phyloP scores from a whole-genome alignment of 1,140 invertebrate species.

The Drosophila equinoxialis region DNA sequence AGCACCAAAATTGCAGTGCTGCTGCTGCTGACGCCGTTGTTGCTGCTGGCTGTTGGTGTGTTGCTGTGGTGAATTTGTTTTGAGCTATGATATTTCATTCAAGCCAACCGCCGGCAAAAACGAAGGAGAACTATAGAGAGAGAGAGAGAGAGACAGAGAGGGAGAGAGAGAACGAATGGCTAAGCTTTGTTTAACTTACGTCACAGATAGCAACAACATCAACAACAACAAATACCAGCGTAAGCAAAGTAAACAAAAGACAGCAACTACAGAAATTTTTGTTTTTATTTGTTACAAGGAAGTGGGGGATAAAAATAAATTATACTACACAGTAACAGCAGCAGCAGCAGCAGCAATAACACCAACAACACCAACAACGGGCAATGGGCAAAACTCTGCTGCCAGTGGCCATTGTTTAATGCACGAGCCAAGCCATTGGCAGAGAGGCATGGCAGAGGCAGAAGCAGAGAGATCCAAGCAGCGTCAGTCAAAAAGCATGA shows the following conservation, averaged over 20 bases:
- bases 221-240: not conserved
- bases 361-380: conserved; percentile 4
- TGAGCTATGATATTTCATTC: conserved; percentile 55
- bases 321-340: conserved; percentile 48
- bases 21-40: conserved; percentile 22
- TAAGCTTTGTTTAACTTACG: conserved; percentile 44
- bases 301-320: conserved; percentile 48
- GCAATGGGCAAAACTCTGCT: not conserved
- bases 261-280: conserved; percentile 35
- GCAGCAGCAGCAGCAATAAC: conserved; percentile 30
- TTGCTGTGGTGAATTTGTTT: conserved; percentile 43
- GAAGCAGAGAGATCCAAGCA: conserved; percentile 19
- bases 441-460: not conserved
- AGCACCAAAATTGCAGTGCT: conserved; percentile 27
- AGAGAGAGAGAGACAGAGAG: conserved; percentile 9
- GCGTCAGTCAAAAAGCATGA: conserved; percentile 61
- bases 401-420: conserved; percentile 46
- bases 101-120: conserved; percentile 31
- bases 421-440: not conserved
- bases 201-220: conserved; percentile 34
- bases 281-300: conserved; percentile 29
- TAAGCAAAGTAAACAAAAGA: conserved; percentile 48
- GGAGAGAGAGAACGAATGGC: conserved; percentile 47
- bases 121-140: not conserved
- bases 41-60: conserved; percentile 9